phyloP scores from a whole-genome alignment of 2,888 invertebrate species.

The Muschampia plurimacula region DNA sequence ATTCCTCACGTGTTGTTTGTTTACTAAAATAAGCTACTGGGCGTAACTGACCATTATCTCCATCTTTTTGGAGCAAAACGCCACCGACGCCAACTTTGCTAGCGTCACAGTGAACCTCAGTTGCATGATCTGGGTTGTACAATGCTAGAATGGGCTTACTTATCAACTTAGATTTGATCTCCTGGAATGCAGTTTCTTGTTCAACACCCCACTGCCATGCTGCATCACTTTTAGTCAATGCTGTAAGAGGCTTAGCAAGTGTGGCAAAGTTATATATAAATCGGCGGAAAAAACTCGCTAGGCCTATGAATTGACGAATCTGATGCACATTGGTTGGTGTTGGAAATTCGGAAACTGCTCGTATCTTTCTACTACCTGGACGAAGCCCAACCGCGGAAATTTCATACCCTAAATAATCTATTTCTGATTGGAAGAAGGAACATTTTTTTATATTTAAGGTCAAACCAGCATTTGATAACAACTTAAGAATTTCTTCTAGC shows the following conservation, averaged over 20 bases:
- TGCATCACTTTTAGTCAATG: conserved; percentile 38
- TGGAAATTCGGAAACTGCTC: conserved; percentile 7
- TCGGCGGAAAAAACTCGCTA: conserved; percentile 42
- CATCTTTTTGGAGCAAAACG: conserved; percentile 11
- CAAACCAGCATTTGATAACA: neutral
- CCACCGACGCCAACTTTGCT: conserved; percentile 50
- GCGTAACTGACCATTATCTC: neutral
- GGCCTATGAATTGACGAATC: conserved; percentile 3
- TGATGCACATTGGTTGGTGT: neutral
- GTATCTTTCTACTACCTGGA: neutral
- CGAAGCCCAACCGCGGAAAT: conserved; percentile 6
- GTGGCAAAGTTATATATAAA: conserved; percentile 42
- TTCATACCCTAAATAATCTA: conserved; percentile 20
- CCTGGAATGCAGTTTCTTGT: conserved; percentile 17
- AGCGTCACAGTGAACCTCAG: conserved; percentile 57
- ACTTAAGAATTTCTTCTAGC: conserved; percentile 1
- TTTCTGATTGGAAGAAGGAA: conserved; percentile 12
- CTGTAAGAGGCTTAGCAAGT: conserved; percentile 39
- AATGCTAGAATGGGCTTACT: conserved; percentile 44
- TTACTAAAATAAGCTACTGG: conserved; percentile 26
- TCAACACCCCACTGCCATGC: conserved; percentile 43
- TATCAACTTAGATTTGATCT: neutral
- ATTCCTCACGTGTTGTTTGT: conserved; percentile 12
- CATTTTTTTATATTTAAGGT: conserved; percentile 20
- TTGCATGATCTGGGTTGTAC: conserved; percentile 45